Evolutionary conservation across 2,888 invertebrate genomes (phyloP).

Genomic region (Reticulitermes lucifugus): DNA sequence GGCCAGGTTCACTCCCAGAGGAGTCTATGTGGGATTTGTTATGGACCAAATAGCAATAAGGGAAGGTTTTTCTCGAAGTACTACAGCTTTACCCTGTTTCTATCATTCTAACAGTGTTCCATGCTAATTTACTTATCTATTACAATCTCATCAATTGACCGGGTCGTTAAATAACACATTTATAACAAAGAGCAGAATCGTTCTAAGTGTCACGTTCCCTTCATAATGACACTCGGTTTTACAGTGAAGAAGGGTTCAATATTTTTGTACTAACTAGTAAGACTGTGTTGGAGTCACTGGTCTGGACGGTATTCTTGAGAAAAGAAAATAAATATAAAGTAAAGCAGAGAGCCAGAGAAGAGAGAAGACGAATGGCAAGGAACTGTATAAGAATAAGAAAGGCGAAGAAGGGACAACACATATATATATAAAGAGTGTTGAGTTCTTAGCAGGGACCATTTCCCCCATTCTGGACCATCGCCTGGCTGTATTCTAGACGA

Average conservation of each 20-base stretch:
- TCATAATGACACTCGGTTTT: no score
- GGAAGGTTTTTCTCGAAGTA: no score
- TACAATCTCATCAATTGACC: no score
- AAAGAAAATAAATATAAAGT: background rate
- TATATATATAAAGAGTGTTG: background rate
- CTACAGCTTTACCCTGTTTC: no score
- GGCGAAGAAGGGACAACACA: background rate
- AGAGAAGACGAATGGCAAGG: background rate
- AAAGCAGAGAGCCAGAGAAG: background rate
- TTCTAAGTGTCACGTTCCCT: no score
- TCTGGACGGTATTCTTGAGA: background rate
- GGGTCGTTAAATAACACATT: no score
- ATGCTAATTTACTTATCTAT: no score
- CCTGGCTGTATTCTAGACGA: background rate
- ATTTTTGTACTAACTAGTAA: conserved; percentile 7
- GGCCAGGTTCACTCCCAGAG: no score
- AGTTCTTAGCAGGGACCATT: background rate
- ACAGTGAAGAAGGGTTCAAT: background rate
- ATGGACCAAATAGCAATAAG: no score
- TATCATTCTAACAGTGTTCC: no score
- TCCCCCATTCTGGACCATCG: background rate
- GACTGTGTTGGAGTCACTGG: background rate
- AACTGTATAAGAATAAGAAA: background rate
- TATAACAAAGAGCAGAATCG: no score
- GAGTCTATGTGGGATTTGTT: no score